A percentile compares a stretch with the other conserved stretches of the same genome.
Conservation (phyloP, 2,797 vertebrate genomes). For the Acanthurus leucopareius region DNA sequence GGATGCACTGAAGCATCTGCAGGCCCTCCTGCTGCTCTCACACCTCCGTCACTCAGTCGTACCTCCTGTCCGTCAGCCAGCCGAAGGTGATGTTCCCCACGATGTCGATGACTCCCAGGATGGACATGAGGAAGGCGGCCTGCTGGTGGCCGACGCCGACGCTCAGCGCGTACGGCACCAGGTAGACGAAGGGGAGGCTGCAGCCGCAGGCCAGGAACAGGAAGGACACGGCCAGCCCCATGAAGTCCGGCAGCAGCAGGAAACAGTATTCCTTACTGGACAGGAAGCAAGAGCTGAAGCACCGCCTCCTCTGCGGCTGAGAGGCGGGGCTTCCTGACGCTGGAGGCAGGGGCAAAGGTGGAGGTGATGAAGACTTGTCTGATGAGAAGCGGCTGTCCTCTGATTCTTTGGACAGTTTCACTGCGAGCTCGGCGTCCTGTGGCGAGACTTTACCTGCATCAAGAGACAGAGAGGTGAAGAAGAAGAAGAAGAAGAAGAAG, state of each 20-base stretch:
- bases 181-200: constrained; percentile 95
- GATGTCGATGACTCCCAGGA: constrained; percentile 92
- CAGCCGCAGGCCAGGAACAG: constrained; percentile 95
- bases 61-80: constrained; percentile 91
- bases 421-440: background rate
- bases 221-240: constrained; percentile 90
- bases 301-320: constrained; percentile 62
- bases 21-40: no score
- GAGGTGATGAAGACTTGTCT: rapidly evolving
- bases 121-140: constrained; percentile 96
- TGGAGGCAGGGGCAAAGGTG: background rate
- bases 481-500: background rate
- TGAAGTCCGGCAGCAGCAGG: constrained; percentile 90
- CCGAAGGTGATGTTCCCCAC: constrained; percentile 96
- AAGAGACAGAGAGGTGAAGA: background rate
- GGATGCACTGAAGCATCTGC: no score
- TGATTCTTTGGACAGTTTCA: constrained; percentile 22
- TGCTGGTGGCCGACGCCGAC: constrained; percentile 89
- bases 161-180: constrained; percentile 93
- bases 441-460: constrained; percentile 21
- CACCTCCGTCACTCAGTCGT: background rate
- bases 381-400: background rate
- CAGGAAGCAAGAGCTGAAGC: constrained; percentile 77
- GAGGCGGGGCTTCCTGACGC: background rate
- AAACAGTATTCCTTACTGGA: constrained; percentile 90